Percentiles rank a stretch among this genome's conserved stretches.
phyloP scores from a whole-genome alignment of 2,797 vertebrate species.

The Rhynchonycteris naso region DNA sequence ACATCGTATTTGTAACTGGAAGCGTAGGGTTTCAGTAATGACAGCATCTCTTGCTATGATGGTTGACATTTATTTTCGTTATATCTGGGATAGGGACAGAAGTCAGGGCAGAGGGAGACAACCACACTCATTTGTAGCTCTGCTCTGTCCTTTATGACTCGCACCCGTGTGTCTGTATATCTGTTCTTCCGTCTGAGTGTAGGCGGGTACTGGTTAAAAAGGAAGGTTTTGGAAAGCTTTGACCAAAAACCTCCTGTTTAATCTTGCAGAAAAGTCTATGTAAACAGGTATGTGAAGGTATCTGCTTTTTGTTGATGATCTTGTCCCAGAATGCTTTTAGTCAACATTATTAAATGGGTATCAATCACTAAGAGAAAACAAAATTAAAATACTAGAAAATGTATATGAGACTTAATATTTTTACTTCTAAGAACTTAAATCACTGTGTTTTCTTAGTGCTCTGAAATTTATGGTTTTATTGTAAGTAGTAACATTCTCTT shows the following conservation, averaged over 20 bases:
- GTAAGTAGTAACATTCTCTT: slow-evolving; percentile 27
- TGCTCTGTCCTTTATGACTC: neutral
- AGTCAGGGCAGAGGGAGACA: neutral
- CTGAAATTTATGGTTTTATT: slow-evolving; percentile 13
- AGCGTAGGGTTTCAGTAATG: neutral
- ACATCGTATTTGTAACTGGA: neutral
- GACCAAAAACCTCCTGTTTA: neutral
- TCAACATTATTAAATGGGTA: neutral
- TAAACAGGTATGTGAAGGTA: neutral
- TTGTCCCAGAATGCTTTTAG: neutral
- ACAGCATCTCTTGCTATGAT: neutral
- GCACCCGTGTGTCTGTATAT: neutral
- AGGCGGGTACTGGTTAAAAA: slow-evolving; percentile 7
- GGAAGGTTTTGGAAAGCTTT: neutral
- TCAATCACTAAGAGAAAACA: neutral
- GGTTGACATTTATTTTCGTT: neutral
- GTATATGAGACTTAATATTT: neutral
- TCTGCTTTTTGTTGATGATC: neutral
- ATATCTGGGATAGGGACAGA: neutral
- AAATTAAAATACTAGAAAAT: slow-evolving; percentile 20
- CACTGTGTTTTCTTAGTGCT: neutral
- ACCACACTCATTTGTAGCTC: neutral
- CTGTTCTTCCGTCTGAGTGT: neutral
- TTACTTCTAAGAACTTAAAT: slow-evolving; percentile 30
- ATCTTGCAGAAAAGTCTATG: neutral